These are phyloP conservation scores for Daktulosphaira vitifoliae DNA, from an alignment of 1,140 invertebrate species.

Conservation along the genomic window DNA sequence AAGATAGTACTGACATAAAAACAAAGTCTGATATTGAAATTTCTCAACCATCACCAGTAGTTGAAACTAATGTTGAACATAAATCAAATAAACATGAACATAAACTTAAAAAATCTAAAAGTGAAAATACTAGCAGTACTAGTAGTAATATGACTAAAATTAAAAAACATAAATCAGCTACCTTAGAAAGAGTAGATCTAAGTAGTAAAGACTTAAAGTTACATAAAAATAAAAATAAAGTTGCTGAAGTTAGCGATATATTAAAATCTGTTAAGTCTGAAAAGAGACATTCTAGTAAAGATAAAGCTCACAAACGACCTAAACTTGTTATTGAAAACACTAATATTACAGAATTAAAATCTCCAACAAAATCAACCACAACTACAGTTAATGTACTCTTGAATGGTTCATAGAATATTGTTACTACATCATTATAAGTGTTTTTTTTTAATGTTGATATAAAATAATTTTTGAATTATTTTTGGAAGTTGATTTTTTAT, in stretches of 20 bases:
- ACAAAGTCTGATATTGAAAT: background rate
- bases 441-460: conserved; percentile 10
- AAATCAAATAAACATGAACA: background rate
- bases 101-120: background rate
- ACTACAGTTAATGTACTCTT: background rate
- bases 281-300: background rate
- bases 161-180: background rate
- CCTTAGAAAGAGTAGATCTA: background rate
- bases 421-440: background rate
- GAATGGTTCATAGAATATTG: conserved; percentile 14
- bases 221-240: conserved; percentile 18
- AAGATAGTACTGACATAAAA: background rate
- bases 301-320: conserved; percentile 7
- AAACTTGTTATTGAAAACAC: conserved; percentile 12
- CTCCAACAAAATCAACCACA: background rate
- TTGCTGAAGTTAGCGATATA: background rate
- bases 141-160: background rate
- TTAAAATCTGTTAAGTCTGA: conserved; percentile 15
- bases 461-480: conserved; percentile 24
- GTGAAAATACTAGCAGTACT: background rate
- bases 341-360: background rate
- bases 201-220: background rate
- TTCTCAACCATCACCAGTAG: too few species aligned
- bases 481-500: background rate
- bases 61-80: background rate